Evolutionary conservation across 1,140 invertebrate genomes (phyloP).

Genomic region (Trichonephila clavata): DNA sequence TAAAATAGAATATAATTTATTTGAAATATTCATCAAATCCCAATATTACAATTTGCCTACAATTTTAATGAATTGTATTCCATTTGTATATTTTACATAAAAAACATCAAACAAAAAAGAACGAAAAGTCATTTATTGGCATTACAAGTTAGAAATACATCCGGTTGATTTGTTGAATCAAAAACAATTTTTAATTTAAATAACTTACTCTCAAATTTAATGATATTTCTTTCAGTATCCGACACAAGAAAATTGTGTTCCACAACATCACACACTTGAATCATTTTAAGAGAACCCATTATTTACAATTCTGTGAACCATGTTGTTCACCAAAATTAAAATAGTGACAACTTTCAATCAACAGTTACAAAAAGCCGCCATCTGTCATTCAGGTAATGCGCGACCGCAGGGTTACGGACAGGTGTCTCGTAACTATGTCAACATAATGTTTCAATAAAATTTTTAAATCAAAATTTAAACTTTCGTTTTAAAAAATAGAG

Average conservation of each 20-base stretch:
- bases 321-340: neutral
- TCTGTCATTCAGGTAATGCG: conserved; percentile 36
- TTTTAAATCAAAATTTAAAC: neutral
- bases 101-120: too few relatives aligned
- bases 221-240: neutral
- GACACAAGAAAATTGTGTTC: neutral
- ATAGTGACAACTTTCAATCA: conserved; percentile 1
- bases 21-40: too few relatives aligned
- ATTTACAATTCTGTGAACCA: neutral
- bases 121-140: too few relatives aligned
- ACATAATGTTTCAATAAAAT: neutral
- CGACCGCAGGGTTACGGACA: neutral
- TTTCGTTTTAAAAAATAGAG: neutral
- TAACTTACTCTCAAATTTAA: neutral
- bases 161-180: neutral
- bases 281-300: neutral
- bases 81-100: too few relatives aligned
- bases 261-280: neutral
- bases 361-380: conserved; percentile 42
- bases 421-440: neutral
- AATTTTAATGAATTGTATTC: too few relatives aligned
- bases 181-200: neutral
- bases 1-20: too few relatives aligned
- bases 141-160: too few relatives aligned
- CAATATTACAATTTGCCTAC: too few relatives aligned